Percentiles rank a stretch among this genome's conserved stretches.
Conservation (phyloP, 2,888 invertebrate species). For the Xestoiulus laeticollis region DNA sequence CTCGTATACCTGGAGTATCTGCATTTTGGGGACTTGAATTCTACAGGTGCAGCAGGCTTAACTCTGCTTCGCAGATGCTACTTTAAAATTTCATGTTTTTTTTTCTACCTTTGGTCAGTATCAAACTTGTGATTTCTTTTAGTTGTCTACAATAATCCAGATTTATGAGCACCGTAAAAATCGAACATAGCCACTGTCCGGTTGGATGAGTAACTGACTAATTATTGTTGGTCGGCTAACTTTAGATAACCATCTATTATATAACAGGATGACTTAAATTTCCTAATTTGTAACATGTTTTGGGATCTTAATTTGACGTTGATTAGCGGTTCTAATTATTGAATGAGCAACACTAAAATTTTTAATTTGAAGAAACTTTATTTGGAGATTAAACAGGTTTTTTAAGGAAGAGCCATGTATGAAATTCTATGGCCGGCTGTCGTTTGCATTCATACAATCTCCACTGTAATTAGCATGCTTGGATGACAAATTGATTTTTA, state of each 20-base stretch:
- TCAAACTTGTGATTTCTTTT: background rate
- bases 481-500: conserved; percentile 31
- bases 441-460: background rate
- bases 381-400: background rate
- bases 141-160: background rate
- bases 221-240: background rate
- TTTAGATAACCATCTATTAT: background rate
- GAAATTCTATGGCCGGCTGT: background rate
- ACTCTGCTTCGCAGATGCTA: background rate
- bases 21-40: too few relatives aligned
- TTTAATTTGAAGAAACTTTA: background rate
- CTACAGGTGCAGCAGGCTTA: background rate
- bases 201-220: background rate
- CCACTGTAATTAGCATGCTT: background rate
- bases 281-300: background rate
- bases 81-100: background rate
- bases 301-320: background rate
- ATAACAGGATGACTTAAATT: background rate
- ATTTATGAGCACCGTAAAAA: background rate
- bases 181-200: background rate
- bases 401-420: background rate
- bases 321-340: background rate
- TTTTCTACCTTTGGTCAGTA: background rate
- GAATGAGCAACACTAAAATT: background rate
- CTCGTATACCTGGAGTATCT: too few relatives aligned